Percentiles rank a stretch among this genome's conserved stretches.
phyloP scores from a whole-genome alignment of 2,888 invertebrate genomes.

The Troides helena region DNA sequence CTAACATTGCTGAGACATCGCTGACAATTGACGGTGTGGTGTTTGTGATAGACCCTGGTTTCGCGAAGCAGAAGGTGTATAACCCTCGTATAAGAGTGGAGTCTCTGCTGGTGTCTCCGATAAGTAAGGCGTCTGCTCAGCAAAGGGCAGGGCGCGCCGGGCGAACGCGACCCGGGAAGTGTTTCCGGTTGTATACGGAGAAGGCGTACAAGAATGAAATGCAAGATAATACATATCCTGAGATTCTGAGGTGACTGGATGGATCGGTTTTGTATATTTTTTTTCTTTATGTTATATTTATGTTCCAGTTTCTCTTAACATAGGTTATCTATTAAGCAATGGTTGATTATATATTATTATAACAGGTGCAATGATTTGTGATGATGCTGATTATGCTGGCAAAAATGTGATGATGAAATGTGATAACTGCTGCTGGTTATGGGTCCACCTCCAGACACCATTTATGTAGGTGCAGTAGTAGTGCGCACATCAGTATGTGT shows the following conservation, averaged over 20 bases:
- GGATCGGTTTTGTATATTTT: slow-evolving; percentile 32
- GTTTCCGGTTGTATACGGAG: slow-evolving; percentile 97
- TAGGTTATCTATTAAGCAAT: no score
- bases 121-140: slow-evolving; percentile 99
- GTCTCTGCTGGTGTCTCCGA: slow-evolving; percentile 97
- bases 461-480: no score
- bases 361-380: no score
- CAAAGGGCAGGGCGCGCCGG: slow-evolving; percentile 99
- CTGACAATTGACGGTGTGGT: slow-evolving; percentile 99
- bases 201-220: slow-evolving; percentile 96
- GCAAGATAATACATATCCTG: slow-evolving; percentile 99
- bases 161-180: slow-evolving; percentile 98
- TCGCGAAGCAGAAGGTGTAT: slow-evolving; percentile 99
- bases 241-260: slow-evolving; percentile 84
- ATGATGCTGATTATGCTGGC: no score
- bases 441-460: no score
- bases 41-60: slow-evolving; percentile 99
- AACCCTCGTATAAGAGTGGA: slow-evolving; percentile 95
- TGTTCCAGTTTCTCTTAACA: neutral
- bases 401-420: no score
- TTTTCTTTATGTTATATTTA: slow-evolving; percentile 1
- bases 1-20: slow-evolving; percentile 99
- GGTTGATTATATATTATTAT: no score
- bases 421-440: no score
- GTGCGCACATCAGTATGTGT: no score